Percentiles rank a stretch among this genome's conserved stretches.
phyloP scores from a whole-genome alignment of 2,797 vertebrate species.

The Siniperca scherzeri region DNA sequence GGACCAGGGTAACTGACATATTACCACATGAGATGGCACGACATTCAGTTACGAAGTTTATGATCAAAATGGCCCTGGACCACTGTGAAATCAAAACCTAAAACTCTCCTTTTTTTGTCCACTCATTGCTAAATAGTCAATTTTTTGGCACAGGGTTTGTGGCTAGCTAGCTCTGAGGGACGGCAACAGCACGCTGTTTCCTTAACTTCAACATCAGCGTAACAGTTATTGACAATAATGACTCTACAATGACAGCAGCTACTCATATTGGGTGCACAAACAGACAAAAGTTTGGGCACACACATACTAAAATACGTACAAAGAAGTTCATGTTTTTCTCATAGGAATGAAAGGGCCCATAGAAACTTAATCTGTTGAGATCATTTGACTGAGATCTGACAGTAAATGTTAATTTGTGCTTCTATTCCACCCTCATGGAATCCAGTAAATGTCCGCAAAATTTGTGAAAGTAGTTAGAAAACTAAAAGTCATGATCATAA shows the following conservation, averaged over 20 bases:
- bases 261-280: neutral
- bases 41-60: neutral
- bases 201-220: neutral
- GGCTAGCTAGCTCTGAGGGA: neutral
- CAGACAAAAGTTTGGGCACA: neutral
- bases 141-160: neutral
- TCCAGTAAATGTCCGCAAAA: neutral
- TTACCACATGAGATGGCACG: neutral
- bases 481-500: neutral
- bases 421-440: neutral
- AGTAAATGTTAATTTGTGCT: conserved; percentile 3
- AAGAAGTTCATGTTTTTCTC: neutral
- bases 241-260: neutral
- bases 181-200: neutral
- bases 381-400: neutral
- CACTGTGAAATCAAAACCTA: neutral
- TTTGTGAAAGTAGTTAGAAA: neutral
- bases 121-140: neutral
- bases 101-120: neutral
- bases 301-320: neutral
- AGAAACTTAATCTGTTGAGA: neutral
- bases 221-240: neutral
- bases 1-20: neutral
- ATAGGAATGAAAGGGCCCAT: neutral
- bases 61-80: neutral